Percentiles rank a stretch among this genome's conserved stretches.
Conservation (phyloP, 2,113 vertebrate genomes). For the Ailurus styani region DNA sequence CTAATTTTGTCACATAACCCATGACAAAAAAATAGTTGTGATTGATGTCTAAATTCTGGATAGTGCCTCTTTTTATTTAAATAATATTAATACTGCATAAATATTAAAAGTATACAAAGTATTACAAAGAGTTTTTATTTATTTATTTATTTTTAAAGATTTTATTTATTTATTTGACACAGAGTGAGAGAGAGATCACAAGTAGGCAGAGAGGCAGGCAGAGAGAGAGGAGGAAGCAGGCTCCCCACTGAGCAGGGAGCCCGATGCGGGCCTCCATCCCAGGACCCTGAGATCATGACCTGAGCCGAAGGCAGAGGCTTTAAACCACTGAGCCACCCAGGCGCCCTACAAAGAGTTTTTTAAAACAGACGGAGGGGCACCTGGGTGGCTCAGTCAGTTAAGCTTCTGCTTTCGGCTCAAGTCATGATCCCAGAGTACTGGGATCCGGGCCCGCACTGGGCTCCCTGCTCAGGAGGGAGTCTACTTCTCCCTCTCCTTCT, state of each 20-base stretch:
- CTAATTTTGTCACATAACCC: constrained; percentile 18
- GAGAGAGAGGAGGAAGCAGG: too few relatives aligned
- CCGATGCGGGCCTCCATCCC: too few relatives aligned
- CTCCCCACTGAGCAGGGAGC: too few relatives aligned
- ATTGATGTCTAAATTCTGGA: neutral
- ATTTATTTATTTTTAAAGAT: too few relatives aligned
- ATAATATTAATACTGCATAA: neutral
- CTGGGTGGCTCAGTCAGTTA: neutral
- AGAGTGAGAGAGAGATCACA: too few relatives aligned
- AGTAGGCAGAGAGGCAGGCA: too few relatives aligned
- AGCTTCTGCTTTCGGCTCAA: neutral
- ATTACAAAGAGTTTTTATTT: neutral
- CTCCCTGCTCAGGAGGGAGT: neutral
- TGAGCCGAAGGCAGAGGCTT: too few relatives aligned
- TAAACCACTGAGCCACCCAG: too few relatives aligned
- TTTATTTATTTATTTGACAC: too few relatives aligned
- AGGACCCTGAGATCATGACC: too few relatives aligned
- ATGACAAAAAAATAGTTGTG: neutral
- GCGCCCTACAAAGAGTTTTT: neutral
- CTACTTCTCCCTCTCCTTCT: neutral
- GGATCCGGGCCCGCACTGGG: neutral
- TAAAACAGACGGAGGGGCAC: neutral
- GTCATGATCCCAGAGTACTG: neutral
- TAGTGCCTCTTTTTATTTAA: neutral
- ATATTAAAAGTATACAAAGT: neutral